Evolutionary conservation across 2,113 vertebrate species (phyloP), one percentile per base, ranked within the genome.

Genomic region (Campylorhamphus procurvoides): DNA sequence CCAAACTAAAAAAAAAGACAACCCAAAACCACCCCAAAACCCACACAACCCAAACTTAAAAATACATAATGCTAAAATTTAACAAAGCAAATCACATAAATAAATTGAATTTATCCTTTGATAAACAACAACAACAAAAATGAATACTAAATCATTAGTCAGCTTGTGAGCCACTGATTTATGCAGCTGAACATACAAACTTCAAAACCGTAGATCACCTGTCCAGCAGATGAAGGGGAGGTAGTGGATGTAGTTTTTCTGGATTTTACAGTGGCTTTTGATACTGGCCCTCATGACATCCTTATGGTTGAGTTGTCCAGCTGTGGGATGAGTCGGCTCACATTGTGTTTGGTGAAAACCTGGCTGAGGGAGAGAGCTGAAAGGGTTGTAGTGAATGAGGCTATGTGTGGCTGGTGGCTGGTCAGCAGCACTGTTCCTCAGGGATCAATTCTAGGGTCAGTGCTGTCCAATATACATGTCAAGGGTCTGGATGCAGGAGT

Each of bases 1-100:
- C 5, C 37, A 76, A 76, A 28, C 9, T 47, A 64, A 89, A 84
- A 84, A 84, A 28, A 5, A 3, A 68, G 47, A 11, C 22, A n/a
- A 10, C 3, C 5, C 29, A n/a, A n/a, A 9, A 29, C 2, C 2
- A 18, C 27, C 14, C 8, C 2, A 42, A 42, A 44, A 8, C 3
- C 3, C 13, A 10, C 6, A 19, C 9, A 62, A 68, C 12, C 12
- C 14, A 9, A 62, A 44, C 2, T 22, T 9, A 17, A 12, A 68
- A 78, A 76, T 58, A 8, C 10, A 13, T 31, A 74, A 58, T 44
- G 27, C 4, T 87, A 40, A 83, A 60, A 6, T 50, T 62, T 60
- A 73, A 22, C 10, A 87, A 75, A 40, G 40, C 4, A 56, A 14
- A 78, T 74, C 31, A 79, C 27, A 9, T 14, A 91, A 69, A 5